A percentile compares a stretch with the other conserved stretches of the same genome.
Conservation (phyloP, 2,113 vertebrate genomes). For the Sebastes schlegelii region DNA sequence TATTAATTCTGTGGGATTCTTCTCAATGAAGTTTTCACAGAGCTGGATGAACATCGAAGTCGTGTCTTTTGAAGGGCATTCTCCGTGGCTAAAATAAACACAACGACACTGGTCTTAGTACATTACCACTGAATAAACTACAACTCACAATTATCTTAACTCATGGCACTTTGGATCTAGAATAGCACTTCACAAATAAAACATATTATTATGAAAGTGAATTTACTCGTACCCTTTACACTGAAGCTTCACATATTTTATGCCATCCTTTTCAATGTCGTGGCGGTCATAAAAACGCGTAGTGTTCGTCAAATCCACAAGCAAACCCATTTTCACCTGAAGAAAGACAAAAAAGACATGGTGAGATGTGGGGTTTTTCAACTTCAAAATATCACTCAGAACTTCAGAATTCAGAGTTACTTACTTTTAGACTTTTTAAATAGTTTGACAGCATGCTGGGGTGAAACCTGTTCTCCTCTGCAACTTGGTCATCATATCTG, state of each 20-base stretch:
- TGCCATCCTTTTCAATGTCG: conserved; percentile 96
- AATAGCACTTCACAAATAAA: background rate
- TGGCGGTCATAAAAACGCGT: conserved; percentile 94
- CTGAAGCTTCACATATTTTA: conserved; percentile 94
- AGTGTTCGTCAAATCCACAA: conserved; percentile 97
- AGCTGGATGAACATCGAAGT: conserved; percentile 92
- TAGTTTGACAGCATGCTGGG: conserved; percentile 97
- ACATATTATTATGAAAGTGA: background rate
- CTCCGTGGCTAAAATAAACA: conserved; percentile 87
- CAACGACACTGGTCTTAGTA: background rate
- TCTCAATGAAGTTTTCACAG: conserved; percentile 93
- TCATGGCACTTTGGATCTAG: background rate
- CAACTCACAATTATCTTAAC: background rate
- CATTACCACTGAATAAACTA: background rate
- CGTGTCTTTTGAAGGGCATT: conserved; percentile 92
- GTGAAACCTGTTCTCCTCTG: conserved; percentile 95
- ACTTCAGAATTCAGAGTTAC: background rate
- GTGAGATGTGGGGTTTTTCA: background rate
- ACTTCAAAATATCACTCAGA: background rate
- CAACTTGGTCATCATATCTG: conserved; percentile 95
- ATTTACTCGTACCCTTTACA: conserved; percentile 93
- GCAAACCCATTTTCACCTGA: conserved; percentile 98
- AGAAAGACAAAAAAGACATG: conserved; percentile 1
- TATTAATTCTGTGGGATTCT: conserved; percentile 94
- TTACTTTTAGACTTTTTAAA: conserved; percentile 97